Conservation (phyloP, 2,888 invertebrate species). For the Parnassius mnemosyne region DNA sequence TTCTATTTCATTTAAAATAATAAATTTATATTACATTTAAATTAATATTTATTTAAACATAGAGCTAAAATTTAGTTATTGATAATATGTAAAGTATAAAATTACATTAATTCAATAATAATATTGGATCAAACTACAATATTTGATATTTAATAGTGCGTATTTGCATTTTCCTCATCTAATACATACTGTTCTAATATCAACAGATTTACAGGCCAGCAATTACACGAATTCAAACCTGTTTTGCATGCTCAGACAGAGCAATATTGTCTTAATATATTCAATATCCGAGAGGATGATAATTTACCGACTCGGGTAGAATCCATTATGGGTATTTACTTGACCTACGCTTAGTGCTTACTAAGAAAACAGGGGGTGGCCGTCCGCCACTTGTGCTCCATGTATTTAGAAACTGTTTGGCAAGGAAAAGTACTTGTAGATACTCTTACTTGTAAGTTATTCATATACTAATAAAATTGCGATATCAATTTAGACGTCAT, state of each 20-base stretch:
- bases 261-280: constrained; percentile 76
- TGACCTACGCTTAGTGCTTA: constrained; percentile 79
- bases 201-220: constrained; percentile 39
- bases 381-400: constrained; percentile 32
- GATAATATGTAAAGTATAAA: too few relatives aligned
- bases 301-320: constrained; percentile 72
- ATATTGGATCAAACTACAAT: too few relatives aligned
- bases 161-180: constrained; percentile 18
- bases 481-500: too few relatives aligned
- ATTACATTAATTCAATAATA: too few relatives aligned
- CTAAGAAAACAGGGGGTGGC: constrained; percentile 79
- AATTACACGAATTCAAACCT: constrained; percentile 62
- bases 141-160: neutral
- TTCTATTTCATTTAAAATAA: too few relatives aligned
- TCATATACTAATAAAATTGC: too few relatives aligned
- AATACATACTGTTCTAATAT: constrained; percentile 20
- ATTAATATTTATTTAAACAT: too few relatives aligned
- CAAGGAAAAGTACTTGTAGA: constrained; percentile 10
- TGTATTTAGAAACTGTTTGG: constrained; percentile 9
- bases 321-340: constrained; percentile 81
- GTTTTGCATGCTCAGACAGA: constrained; percentile 56
- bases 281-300: constrained; percentile 79
- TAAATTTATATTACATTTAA: too few relatives aligned
- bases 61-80: too few relatives aligned
- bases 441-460: neutral